These are phyloP conservation scores for Acronicta psi DNA, from an alignment of 2,888 invertebrate species.

Conservation along the genomic window DNA sequence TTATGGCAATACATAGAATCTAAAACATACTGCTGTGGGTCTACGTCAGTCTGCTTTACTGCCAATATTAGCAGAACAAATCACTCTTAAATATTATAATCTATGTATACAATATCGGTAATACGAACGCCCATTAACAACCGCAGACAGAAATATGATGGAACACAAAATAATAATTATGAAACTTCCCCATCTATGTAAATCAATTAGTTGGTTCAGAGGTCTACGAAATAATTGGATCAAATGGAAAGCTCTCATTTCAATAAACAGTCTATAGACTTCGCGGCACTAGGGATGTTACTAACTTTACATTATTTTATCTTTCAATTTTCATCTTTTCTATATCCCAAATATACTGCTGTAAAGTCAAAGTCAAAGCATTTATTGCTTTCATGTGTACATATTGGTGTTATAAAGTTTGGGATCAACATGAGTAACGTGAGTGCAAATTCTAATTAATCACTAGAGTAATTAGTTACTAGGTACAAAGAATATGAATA, in stretches of 20 bases:
- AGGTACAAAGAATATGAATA: too few species aligned
- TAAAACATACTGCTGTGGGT: too few species aligned
- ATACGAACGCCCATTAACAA: slow-evolving; percentile 17
- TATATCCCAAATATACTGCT: too few species aligned
- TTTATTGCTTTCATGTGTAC: too few species aligned
- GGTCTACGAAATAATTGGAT: slow-evolving; percentile 54
- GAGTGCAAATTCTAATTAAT: too few species aligned
- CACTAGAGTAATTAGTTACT: too few species aligned
- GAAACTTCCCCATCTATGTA: slow-evolving; percentile 46
- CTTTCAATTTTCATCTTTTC: background rate
- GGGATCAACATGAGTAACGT: too few species aligned
- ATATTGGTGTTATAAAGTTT: too few species aligned
- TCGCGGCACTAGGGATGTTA: slow-evolving; percentile 22
- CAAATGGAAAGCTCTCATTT: slow-evolving; percentile 56
- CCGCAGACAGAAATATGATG: slow-evolving; percentile 30
- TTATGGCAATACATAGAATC: too few species aligned
- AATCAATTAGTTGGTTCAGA: slow-evolving; percentile 48
- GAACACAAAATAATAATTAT: slow-evolving; percentile 43
- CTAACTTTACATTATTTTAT: slow-evolving; percentile 19
- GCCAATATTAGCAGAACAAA: slow-evolving; percentile 9
- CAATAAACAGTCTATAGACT: slow-evolving; percentile 52
- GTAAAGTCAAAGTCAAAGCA: too few species aligned
- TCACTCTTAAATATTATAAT: slow-evolving; percentile 15
- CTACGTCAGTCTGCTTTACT: too few species aligned
- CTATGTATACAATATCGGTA: slow-evolving; percentile 17